A percentile compares a stretch with the other conserved stretches of the same genome.
phyloP scores from a whole-genome alignment of 2,113 vertebrate species.

The Dipodomys merriami region DNA sequence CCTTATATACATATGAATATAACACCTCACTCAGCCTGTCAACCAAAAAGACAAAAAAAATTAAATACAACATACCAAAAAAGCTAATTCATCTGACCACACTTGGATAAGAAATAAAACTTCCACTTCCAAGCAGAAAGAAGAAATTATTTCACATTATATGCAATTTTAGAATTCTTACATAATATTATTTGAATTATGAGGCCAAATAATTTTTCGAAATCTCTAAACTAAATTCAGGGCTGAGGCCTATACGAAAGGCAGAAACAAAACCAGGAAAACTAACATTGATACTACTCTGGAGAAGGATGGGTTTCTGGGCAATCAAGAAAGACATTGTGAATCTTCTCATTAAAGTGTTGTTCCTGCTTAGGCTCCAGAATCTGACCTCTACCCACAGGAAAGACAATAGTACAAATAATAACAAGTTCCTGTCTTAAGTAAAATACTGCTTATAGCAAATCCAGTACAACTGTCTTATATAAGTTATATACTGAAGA shows the following conservation, averaged over 20 bases:
- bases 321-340: slow-evolving; percentile 85
- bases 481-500: slow-evolving; percentile 82
- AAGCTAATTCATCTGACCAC: not conserved
- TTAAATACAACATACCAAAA: not conserved
- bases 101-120: slow-evolving; percentile 28
- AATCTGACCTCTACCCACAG: slow-evolving; percentile 74
- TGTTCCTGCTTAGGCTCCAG: slow-evolving; percentile 83
- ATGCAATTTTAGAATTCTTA: slow-evolving; percentile 10
- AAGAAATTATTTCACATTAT: not conserved
- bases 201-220: slow-evolving; percentile 48
- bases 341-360: slow-evolving; percentile 83
- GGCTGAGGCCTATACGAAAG: slow-evolving; percentile 58
- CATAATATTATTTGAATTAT: slow-evolving; percentile 62
- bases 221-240: slow-evolving; percentile 60
- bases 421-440: slow-evolving; percentile 81
- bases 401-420: slow-evolving; percentile 71
- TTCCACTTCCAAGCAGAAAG: slow-evolving; percentile 48
- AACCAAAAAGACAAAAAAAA: not conserved
- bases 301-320: slow-evolving; percentile 80
- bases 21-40: not conserved
- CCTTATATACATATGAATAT: not conserved
- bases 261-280: slow-evolving; percentile 79
- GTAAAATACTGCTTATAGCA: slow-evolving; percentile 83
- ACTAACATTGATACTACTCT: slow-evolving; percentile 81
- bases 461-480: slow-evolving; percentile 73